Percentiles rank a stretch among this genome's conserved stretches.
These are phyloP conservation scores for Adelges cooleyi DNA, from an alignment of 1,140 invertebrate genomes.

Conservation along the genomic window DNA sequence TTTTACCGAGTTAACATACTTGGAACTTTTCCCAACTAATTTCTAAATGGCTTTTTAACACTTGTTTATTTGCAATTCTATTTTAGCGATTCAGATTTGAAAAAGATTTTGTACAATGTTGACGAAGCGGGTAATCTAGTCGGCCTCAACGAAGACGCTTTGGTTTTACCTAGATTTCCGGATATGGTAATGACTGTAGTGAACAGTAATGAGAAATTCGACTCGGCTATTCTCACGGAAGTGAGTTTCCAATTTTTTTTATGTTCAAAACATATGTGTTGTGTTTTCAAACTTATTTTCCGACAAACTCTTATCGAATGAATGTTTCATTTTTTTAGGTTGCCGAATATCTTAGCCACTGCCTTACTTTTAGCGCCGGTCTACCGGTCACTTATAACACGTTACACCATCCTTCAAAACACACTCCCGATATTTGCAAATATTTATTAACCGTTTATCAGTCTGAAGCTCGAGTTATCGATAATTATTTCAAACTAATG, in stretches of 20 bases:
- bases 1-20: too few species aligned
- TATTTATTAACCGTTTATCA: conserved; percentile 44
- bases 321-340: neutral
- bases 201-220: conserved; percentile 2
- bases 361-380: conserved; percentile 23
- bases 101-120: conserved; percentile 18
- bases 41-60: too few species aligned
- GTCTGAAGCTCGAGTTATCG: conserved; percentile 44
- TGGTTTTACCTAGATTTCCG: conserved; percentile 2
- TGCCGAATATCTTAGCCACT: conserved; percentile 24
- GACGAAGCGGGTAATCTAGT: conserved; percentile 19
- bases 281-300: too few species aligned
- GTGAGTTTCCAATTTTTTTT: neutral
- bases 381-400: conserved; percentile 9
- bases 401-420: conserved; percentile 48
- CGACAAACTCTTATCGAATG: too few species aligned
- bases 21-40: too few species aligned
- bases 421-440: conserved; percentile 48
- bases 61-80: neutral
- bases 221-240: neutral
- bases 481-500: conserved; percentile 53
- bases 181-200: conserved; percentile 23
- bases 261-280: neutral
- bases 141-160: neutral
- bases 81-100: conserved; percentile 16